Evolutionary conservation across 2,888 invertebrate species (phyloP).

Genomic region (Dryococelus australis): DNA sequence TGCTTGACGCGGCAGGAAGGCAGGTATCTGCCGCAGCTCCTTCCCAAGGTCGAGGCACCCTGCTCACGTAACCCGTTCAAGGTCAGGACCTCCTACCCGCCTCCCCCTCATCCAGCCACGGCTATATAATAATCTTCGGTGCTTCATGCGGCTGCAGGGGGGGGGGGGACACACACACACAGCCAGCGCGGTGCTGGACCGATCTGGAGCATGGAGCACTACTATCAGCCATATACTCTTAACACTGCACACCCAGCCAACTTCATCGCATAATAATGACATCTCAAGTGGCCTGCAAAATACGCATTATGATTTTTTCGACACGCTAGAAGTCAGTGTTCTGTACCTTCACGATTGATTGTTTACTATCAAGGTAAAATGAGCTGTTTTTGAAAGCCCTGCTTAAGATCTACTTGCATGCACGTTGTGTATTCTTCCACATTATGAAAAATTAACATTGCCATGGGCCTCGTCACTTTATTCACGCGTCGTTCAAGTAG

Average conservation of each 20-base stretch:
- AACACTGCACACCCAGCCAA: not conserved
- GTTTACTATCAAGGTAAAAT: too few relatives aligned
- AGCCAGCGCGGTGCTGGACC: not conserved
- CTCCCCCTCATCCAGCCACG: not conserved
- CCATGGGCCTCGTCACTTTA: too few relatives aligned
- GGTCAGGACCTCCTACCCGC: not conserved
- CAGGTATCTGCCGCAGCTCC: not conserved
- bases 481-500: too few relatives aligned
- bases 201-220: not conserved
- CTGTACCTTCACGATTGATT: too few relatives aligned
- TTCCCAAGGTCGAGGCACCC: not conserved
- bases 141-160: not conserved
- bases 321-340: too few relatives aligned
- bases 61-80: constrained; percentile 10
- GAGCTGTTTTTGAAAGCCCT: too few relatives aligned
- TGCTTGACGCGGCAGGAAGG: not conserved
- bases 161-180: not conserved
- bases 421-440: too few relatives aligned
- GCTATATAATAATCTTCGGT: not conserved
- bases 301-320: too few relatives aligned
- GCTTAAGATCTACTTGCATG: too few relatives aligned
- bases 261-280: not conserved
- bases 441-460: too few relatives aligned
- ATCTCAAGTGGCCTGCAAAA: too few relatives aligned
- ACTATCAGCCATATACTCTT: not conserved